These are phyloP conservation scores for Branchellion lobata DNA, from an alignment of 2,888 invertebrate species.

Conservation along the genomic window DNA sequence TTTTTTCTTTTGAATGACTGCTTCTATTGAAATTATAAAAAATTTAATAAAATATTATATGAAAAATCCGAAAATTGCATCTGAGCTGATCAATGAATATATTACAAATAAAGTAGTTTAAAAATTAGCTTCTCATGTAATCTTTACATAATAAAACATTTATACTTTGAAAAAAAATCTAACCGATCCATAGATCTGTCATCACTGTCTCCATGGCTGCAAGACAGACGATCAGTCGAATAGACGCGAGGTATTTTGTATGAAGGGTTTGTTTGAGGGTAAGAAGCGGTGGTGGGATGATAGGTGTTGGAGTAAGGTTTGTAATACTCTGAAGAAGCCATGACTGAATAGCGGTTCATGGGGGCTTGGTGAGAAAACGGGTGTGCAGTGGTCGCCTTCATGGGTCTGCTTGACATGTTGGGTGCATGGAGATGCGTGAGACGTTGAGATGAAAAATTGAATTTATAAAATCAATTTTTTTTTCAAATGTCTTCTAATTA, in stretches of 20 bases:
- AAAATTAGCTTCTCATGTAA: too few species aligned
- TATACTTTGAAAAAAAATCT: neutral
- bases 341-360: neutral
- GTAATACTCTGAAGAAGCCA: neutral
- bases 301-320: neutral
- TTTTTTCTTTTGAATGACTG: constrained; percentile 12
- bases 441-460: too few species aligned
- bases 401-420: neutral
- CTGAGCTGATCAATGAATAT: too few species aligned
- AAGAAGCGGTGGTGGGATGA: neutral
- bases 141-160: too few species aligned
- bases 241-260: neutral
- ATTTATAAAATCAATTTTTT: too few species aligned
- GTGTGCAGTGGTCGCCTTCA: neutral
- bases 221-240: neutral
- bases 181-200: neutral
- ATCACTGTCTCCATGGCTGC: neutral
- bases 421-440: neutral
- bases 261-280: constrained; percentile 6
- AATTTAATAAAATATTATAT: neutral
- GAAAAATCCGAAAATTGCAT: neutral
- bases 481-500: too few species aligned
- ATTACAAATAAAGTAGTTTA: too few species aligned
- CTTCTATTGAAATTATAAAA: too few species aligned
- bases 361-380: neutral